phyloP scores from a whole-genome alignment of 2,113 vertebrate species.

The Anthoscopus minutus region DNA sequence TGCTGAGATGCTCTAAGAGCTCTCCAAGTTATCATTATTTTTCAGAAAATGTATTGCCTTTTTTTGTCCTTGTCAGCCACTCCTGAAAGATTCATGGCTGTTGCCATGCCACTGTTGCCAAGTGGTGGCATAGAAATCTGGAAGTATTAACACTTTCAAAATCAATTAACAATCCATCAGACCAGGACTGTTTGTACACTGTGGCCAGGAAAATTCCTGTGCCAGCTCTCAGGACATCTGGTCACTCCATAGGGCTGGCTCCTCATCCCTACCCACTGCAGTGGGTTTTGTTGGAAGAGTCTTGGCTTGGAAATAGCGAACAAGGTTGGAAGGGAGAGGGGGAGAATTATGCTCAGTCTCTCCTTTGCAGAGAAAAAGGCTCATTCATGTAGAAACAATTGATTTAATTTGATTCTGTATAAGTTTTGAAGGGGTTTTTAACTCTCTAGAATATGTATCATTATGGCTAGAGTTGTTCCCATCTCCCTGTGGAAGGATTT shows the following conservation, averaged over 20 bases:
- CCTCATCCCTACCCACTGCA: neutral
- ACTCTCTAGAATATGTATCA: fast-evolving
- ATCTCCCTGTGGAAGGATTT: neutral
- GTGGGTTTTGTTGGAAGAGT: neutral
- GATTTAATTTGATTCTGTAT: neutral
- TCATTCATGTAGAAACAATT: neutral
- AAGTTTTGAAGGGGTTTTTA: neutral
- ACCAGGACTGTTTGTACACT: neutral
- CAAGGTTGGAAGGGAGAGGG: neutral
- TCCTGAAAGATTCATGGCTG: constrained; percentile 16
- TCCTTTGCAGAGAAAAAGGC: neutral
- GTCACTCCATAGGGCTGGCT: neutral
- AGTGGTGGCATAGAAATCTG: constrained; percentile 25
- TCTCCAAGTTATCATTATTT: constrained; percentile 49
- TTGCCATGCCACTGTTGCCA: constrained; percentile 52
- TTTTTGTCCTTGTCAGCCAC: constrained; percentile 35
- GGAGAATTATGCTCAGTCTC: neutral
- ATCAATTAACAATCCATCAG: constrained; percentile 25
- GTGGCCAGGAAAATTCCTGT: neutral
- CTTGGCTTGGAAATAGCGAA: neutral
- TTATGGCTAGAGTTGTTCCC: neutral
- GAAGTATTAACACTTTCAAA: constrained; percentile 38
- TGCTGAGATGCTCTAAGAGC: constrained; percentile 23
- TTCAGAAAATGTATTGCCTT: constrained; percentile 31
- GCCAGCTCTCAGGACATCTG: neutral